These are phyloP conservation scores for Galagoides demidoff DNA, from an alignment of 2,797 vertebrate species.

Conservation along the genomic window DNA sequence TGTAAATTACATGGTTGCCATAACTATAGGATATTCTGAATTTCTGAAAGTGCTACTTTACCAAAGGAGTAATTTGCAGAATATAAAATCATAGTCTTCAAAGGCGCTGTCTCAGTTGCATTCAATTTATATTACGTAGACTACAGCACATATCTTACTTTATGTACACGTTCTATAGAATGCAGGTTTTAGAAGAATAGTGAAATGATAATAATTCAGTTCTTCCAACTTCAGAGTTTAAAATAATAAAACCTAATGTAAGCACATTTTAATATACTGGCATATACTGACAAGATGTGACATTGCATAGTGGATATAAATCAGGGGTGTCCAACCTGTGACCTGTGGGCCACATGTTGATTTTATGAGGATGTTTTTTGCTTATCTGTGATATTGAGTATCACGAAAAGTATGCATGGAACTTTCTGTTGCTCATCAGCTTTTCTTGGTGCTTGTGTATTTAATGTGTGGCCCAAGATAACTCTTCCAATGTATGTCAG, in stretches of 20 bases:
- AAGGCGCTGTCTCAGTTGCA: slow-evolving; percentile 22
- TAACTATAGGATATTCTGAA: slow-evolving; percentile 5
- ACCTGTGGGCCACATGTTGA: too few relatives aligned
- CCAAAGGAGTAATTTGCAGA: background rate
- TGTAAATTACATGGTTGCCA: background rate
- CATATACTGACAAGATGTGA: background rate
- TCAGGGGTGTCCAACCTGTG: too few relatives aligned
- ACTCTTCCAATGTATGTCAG: too few relatives aligned
- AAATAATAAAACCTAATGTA: slow-evolving; percentile 9
- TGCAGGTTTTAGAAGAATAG: background rate
- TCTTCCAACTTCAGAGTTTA: slow-evolving; percentile 10
- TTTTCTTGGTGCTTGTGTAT: too few relatives aligned
- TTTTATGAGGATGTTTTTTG: too few relatives aligned
- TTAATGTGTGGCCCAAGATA: too few relatives aligned
- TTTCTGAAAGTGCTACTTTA: background rate
- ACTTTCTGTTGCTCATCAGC: too few relatives aligned
- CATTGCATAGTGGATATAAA: background rate
- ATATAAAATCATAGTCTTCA: slow-evolving; percentile 27
- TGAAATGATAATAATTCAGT: slow-evolving; percentile 16
- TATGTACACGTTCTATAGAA: slow-evolving; percentile 10
- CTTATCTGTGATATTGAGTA: too few relatives aligned
- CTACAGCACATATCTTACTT: background rate
- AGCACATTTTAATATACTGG: background rate
- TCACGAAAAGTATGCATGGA: too few relatives aligned
- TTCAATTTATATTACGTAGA: slow-evolving; percentile 9